phyloP scores from a whole-genome alignment of 2,797 vertebrate species.

The Coranthus polyacanthus region DNA sequence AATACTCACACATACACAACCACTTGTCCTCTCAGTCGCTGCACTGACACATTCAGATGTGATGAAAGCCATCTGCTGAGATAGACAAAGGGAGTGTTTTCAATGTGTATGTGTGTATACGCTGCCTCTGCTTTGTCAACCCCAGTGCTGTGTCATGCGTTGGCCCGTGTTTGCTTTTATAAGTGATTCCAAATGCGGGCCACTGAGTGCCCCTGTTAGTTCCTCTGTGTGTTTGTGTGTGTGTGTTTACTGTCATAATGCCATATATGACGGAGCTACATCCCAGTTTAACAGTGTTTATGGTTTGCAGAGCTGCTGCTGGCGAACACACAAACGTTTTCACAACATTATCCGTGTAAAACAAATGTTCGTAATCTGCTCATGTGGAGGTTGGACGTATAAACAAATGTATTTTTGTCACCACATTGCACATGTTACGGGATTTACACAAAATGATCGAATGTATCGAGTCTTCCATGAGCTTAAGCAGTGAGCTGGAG shows the following conservation, averaged over 20 bases:
- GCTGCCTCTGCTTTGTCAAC: slow-evolving; percentile 69
- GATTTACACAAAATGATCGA: slow-evolving; percentile 2
- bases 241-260: slow-evolving; percentile 55
- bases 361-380: slow-evolving; percentile 13
- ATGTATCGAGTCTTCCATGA: not conserved
- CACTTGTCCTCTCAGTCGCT: slow-evolving; percentile 47
- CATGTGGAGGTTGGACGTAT: not conserved
- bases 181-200: slow-evolving; percentile 71
- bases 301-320: slow-evolving; percentile 37
- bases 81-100: slow-evolving; percentile 75
- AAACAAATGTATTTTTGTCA: slow-evolving; percentile 9
- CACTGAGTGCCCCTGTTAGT: slow-evolving; percentile 21
- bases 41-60: slow-evolving; percentile 74
- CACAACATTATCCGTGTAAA: slow-evolving; percentile 48
- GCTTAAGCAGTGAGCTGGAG: not conserved
- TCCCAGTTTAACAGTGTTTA: slow-evolving; percentile 43
- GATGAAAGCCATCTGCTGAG: slow-evolving; percentile 83
- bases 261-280: slow-evolving; percentile 46
- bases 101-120: slow-evolving; percentile 35
- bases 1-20: slow-evolving; percentile 36
- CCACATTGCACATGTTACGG: not conserved
- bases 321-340: slow-evolving; percentile 47
- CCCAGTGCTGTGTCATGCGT: slow-evolving; percentile 73
- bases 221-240: slow-evolving; percentile 26
- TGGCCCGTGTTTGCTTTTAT: slow-evolving; percentile 66